phyloP scores from a whole-genome alignment of 2,888 invertebrate genomes.

The Rhyacophila evoluta region DNA sequence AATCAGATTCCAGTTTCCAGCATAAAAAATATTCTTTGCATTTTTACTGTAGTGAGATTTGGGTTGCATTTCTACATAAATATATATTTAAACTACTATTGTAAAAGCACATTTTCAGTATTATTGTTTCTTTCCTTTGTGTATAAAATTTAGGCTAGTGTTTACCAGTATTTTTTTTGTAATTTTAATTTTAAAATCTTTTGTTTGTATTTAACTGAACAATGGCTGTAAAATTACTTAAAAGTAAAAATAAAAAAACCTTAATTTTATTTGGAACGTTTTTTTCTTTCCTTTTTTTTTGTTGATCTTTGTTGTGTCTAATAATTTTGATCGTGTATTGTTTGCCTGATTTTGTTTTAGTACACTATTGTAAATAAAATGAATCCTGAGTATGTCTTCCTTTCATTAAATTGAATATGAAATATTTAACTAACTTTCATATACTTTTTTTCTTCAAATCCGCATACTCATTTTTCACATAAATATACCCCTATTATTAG shows the following conservation, averaged over 20 bases:
- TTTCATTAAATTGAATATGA: neutral
- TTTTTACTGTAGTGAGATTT: too few species aligned
- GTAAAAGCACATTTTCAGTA: constrained; percentile 24
- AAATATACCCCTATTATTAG: neutral
- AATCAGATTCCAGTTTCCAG: too few species aligned
- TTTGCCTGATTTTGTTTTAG: neutral
- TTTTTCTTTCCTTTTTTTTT: neutral
- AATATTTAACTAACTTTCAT: neutral
- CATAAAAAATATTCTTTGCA: too few species aligned
- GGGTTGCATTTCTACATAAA: constrained; percentile 3
- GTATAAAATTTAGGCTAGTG: constrained; percentile 12
- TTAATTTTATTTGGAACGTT: constrained; percentile 6
- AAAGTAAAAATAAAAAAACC: constrained; percentile 19
- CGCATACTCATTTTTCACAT: neutral
- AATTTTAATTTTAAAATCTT: neutral
- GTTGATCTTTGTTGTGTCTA: neutral
- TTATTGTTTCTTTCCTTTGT: constrained; percentile 17
- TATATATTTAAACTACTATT: neutral
- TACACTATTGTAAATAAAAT: neutral
- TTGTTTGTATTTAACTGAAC: constrained; percentile 19
- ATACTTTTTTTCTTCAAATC: neutral
- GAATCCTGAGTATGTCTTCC: neutral
- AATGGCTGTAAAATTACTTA: constrained; percentile 22
- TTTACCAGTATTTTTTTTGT: constrained; percentile 1
- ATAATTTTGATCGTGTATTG: neutral